Conservation (phyloP, 2,113 vertebrate species). For the Neogobius melanostomus region DNA sequence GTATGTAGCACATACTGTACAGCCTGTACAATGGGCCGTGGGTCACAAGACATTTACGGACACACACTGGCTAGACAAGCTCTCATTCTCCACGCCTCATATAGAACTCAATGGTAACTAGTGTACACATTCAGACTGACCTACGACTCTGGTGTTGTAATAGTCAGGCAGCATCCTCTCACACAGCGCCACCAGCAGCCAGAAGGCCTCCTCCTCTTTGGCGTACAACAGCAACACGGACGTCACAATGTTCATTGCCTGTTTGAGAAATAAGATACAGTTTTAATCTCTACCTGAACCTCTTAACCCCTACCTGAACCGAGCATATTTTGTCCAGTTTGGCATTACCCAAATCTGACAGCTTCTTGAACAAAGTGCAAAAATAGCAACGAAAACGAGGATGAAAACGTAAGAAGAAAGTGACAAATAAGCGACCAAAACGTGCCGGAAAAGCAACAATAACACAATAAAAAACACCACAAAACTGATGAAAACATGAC, state of each 20-base stretch:
- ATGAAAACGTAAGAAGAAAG: too few relatives aligned
- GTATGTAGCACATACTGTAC: not conserved
- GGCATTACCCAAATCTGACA: too few relatives aligned
- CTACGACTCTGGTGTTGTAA: constrained; percentile 98
- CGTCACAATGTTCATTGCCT: constrained; percentile 99
- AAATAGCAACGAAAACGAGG: too few relatives aligned
- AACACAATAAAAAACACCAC: too few relatives aligned
- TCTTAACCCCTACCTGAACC: too few relatives aligned
- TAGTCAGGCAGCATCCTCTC: constrained; percentile 98
- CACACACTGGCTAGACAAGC: not conserved
- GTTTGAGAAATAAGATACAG: constrained; percentile 7
- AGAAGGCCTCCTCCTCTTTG: constrained; percentile 98
- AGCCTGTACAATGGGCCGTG: not conserved
- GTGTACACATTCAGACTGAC: constrained; percentile 72
- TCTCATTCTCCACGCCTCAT: not conserved
- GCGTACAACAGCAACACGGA: constrained; percentile 95
- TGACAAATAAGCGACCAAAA: too few relatives aligned
- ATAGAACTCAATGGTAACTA: not conserved
- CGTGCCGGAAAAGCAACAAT: too few relatives aligned
- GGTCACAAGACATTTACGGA: not conserved
- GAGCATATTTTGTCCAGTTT: too few relatives aligned
- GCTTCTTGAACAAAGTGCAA: too few relatives aligned
- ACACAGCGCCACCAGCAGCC: constrained; percentile 95
- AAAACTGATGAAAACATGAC: too few relatives aligned
- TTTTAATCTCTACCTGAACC: too few relatives aligned